Conservation (phyloP, 2,888 invertebrate genomes). For the Cheilosia pagana region DNA sequence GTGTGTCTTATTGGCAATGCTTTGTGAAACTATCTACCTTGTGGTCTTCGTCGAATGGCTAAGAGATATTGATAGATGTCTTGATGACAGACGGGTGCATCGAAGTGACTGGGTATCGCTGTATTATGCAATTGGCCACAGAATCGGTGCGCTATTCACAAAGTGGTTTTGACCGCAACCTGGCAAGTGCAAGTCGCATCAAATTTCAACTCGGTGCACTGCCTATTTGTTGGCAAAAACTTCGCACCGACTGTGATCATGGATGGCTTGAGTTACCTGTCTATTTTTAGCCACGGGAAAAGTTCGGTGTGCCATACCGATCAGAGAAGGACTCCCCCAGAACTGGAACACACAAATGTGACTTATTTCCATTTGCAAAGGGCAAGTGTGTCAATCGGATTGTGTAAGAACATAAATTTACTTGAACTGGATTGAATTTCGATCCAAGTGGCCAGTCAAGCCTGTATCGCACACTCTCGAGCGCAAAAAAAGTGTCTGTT, state of each 20-base stretch:
- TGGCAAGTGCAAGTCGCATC: neutral
- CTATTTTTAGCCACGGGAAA: neutral
- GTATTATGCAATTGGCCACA: neutral
- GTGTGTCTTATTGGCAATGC: neutral
- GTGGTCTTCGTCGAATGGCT: neutral
- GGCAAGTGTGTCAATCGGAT: constrained; percentile 67
- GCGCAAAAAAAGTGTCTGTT: constrained; percentile 62
- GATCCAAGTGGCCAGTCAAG: constrained; percentile 16
- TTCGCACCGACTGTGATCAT: neutral
- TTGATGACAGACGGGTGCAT: constrained; percentile 3
- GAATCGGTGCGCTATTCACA: neutral
- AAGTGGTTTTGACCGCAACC: constrained; percentile 1
- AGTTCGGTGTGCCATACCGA: neutral
- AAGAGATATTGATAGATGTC: constrained; percentile 4
- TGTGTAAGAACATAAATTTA: constrained; percentile 62
- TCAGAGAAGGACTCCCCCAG: neutral
- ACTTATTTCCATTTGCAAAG: constrained; percentile 66
- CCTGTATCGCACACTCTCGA: constrained; percentile 19
- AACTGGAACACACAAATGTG: constrained; percentile 7
- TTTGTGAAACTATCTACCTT: neutral
- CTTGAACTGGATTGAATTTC: constrained; percentile 46
- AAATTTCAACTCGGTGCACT: neutral
- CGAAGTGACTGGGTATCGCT: neutral
- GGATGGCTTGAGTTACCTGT: neutral
- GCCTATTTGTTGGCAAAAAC: neutral